These are phyloP conservation scores for Mongoloraphidia duomilia DNA, from an alignment of 2,888 invertebrate genomes.

Conservation along the genomic window DNA sequence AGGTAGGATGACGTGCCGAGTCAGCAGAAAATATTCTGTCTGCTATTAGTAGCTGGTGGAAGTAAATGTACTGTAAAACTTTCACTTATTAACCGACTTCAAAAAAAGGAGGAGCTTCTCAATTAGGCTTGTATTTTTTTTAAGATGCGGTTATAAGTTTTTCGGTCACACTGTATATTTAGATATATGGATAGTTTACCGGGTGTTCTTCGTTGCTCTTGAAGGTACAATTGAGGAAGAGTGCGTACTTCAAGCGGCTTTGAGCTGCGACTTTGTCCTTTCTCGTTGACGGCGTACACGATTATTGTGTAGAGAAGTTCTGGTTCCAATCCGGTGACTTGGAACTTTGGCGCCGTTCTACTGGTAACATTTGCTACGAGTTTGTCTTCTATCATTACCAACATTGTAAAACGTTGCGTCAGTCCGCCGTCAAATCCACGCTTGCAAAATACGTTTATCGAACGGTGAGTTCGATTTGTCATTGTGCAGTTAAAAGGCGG, in stretches of 20 bases:
- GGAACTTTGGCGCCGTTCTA: conserved; percentile 30
- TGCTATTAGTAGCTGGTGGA: too few relatives aligned
- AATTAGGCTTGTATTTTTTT: too few relatives aligned
- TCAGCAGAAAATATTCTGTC: too few relatives aligned
- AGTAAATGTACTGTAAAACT: too few relatives aligned
- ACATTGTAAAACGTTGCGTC: conserved; percentile 31
- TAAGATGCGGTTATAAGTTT: too few relatives aligned
- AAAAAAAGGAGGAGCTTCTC: too few relatives aligned
- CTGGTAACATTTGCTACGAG: conserved; percentile 29
- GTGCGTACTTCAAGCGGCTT: conserved; percentile 32
- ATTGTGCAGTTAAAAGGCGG: conserved; percentile 34
- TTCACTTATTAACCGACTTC: too few relatives aligned
- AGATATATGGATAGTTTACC: conserved; percentile 3
- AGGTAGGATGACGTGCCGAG: too few relatives aligned
- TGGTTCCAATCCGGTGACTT: conserved; percentile 33
- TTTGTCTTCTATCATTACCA: conserved; percentile 21
- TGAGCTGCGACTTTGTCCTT: conserved; percentile 38
- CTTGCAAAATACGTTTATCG: conserved; percentile 32
- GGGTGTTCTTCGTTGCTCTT: conserved; percentile 31
- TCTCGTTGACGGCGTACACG: conserved; percentile 54
- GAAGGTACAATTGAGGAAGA: conserved; percentile 31
- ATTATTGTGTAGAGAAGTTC: conserved; percentile 31
- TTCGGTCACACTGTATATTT: too few relatives aligned
- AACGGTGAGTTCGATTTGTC: conserved; percentile 35
- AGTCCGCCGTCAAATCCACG: conserved; percentile 41